Evolutionary conservation across 2,888 invertebrate species (phyloP).

Genomic region (Philhelius pedissequus): DNA sequence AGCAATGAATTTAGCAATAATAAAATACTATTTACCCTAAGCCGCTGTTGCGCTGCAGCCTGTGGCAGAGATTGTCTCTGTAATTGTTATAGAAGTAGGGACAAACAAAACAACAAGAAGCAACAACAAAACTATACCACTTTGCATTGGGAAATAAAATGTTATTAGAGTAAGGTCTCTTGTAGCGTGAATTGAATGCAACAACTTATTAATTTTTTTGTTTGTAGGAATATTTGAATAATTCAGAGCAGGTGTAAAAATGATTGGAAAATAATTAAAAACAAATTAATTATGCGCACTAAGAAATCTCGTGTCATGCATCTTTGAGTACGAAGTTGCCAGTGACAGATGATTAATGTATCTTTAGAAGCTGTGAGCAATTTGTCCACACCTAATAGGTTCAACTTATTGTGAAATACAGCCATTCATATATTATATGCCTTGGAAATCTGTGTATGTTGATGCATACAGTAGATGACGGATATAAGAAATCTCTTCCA

Average conservation of each 20-base stretch:
- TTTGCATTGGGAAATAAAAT: neutral
- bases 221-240: constrained; percentile 23
- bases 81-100: neutral
- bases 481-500: too few species aligned
- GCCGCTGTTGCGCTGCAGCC: neutral
- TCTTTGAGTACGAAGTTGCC: constrained; percentile 17
- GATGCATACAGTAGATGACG: neutral
- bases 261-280: constrained; percentile 42
- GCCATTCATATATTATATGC: constrained; percentile 8
- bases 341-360: constrained; percentile 22
- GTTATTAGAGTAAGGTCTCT: neutral
- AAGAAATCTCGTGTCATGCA: constrained; percentile 24
- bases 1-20: neutral
- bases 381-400: constrained; percentile 32
- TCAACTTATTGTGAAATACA: constrained; percentile 1
- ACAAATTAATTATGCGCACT: constrained; percentile 27
- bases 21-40: neutral
- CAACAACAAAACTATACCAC: neutral
- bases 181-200: neutral
- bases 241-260: constrained; percentile 51
- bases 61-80: constrained; percentile 14
- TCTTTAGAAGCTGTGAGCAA: constrained; percentile 15
- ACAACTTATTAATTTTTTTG: neutral
- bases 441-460: too few species aligned
- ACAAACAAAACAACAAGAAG: neutral